Conservation (phyloP, 1,140 invertebrate species). For the Acromyrmex echinatior region DNA sequence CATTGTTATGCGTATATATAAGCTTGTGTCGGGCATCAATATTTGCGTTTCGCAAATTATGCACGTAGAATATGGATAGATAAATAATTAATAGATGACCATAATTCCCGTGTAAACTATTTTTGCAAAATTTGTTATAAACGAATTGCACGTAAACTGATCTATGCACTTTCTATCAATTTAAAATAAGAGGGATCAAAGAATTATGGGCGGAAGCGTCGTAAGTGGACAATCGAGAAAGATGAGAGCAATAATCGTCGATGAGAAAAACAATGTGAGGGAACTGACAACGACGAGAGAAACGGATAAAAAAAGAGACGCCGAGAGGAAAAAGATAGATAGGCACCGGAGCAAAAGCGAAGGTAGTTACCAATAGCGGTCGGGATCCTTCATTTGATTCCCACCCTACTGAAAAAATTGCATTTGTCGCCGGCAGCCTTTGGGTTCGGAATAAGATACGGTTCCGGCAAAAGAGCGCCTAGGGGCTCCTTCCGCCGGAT, state of each 20-base stretch:
- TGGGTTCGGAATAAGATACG: constrained; percentile 75
- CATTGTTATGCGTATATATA: constrained; percentile 34
- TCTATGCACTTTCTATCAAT: background rate
- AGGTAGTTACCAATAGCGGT: constrained; percentile 77
- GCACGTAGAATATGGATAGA: constrained; percentile 6
- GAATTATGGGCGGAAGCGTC: background rate
- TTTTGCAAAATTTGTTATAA: background rate
- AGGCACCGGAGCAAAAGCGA: constrained; percentile 74
- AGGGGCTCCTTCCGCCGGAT: constrained; percentile 77
- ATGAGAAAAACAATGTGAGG: constrained; percentile 20
- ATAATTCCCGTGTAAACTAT: background rate
- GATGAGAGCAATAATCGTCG: constrained; percentile 29
- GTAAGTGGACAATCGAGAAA: constrained; percentile 31
- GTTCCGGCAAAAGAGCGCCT: constrained; percentile 72
- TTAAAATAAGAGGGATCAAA: constrained; percentile 20
- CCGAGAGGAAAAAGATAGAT: constrained; percentile 26
- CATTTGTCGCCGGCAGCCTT: constrained; percentile 79
- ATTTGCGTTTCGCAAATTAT: constrained; percentile 35
- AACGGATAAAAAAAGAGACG: background rate
- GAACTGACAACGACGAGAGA: constrained; percentile 29
- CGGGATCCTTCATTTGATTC: constrained; percentile 81
- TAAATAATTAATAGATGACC: constrained; percentile 42
- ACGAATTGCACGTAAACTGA: background rate
- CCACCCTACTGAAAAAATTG: constrained; percentile 75
- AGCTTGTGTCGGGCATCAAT: constrained; percentile 5